Base-by-base conservation (phyloP, 2,888 invertebrate genomes). In the Ellobium chinense region DNA sequence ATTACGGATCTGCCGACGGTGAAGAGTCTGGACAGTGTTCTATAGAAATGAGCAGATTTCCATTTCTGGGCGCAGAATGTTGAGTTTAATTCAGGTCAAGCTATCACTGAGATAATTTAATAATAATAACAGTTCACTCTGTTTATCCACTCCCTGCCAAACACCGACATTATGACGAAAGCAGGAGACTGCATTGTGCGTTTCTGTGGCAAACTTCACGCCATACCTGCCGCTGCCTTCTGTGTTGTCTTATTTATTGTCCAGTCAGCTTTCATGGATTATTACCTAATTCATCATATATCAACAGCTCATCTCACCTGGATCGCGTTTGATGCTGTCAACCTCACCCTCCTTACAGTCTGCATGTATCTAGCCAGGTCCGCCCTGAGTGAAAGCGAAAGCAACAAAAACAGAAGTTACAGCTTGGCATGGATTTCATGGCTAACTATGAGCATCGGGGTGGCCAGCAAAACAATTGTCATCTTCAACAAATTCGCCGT, bases 391-490 rank as follows among this genome's bases (percentile, higher is more conserved):
- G 56, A 87, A 88, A 4, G 29, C 7, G 29, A 37, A 24, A 1
- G 4, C 18, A 27, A 62, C 2, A n/a, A 58, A 1, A 46, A 37
- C 4, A 27, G 21, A 36, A 82, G 89, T 83, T 88, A 86, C 82
- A 91, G 86, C 78, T 83, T 89, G 68, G 93, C 93, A 29, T 94
- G 94, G 87, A 85, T 94, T 7, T 92, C 94, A 0, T 95, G 95
- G 95, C 84, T 94, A 34, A 88, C 94, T 54, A 95, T 94, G 87
- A 76, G 56, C 18, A n/a, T 58, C 14, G 31, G 31, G 3, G 39
- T 78, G 18, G 27, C 60, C 5, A 92, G 93, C 4, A 94, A 94
- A 88, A 89, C 94, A 31, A 92, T 92, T 36, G 90, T 94, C 31
- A 92, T 94, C 66, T 94, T 94, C 88, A 93, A 93, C 68, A 90